Evolutionary conservation across 2,888 invertebrate genomes (phyloP).

Genomic region (Lepetodrilus schrolli): DNA sequence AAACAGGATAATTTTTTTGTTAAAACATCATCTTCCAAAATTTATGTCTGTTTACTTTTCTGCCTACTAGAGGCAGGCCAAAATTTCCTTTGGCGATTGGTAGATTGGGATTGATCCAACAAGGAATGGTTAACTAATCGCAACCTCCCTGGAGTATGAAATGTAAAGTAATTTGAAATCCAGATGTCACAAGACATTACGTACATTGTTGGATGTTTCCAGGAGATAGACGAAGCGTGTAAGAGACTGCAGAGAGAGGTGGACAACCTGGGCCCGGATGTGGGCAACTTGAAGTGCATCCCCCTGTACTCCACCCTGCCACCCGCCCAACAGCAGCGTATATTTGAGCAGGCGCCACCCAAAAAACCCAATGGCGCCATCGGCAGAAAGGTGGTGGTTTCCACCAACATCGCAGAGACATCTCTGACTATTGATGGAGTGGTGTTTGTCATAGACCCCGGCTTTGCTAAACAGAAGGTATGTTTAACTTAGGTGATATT

Average conservation of each 20-base stretch:
- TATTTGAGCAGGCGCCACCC: conserved; percentile 97
- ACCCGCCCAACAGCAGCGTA: conserved; percentile 95
- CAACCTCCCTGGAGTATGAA: too few relatives aligned
- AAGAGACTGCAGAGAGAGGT: conserved; percentile 96
- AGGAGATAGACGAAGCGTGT: conserved; percentile 99
- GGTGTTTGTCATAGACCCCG: conserved; percentile 99
- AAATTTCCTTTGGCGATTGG: too few relatives aligned
- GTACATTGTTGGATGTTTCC: background rate
- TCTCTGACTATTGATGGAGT: conserved; percentile 99
- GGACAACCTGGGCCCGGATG: conserved; percentile 95
- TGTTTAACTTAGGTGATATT: too few relatives aligned
- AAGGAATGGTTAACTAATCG: too few relatives aligned
- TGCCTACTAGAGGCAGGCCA: too few relatives aligned
- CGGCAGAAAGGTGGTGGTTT: conserved; percentile 94
- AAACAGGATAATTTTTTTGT: too few relatives aligned
- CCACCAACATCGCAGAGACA: conserved; percentile 99
- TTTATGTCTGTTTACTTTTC: too few relatives aligned
- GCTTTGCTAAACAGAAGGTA: conserved; percentile 99
- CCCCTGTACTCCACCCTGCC: conserved; percentile 98
- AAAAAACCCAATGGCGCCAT: conserved; percentile 91
- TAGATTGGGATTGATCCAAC: too few relatives aligned
- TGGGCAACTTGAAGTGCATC: conserved; percentile 97
- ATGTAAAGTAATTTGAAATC: too few relatives aligned
- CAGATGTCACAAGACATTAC: too few relatives aligned
- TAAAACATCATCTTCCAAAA: too few relatives aligned